Evolutionary conservation across 2,113 vertebrate genomes (phyloP), one percentile per base, ranked within the genome.

Genomic region (Sphyrna mokarran): DNA sequence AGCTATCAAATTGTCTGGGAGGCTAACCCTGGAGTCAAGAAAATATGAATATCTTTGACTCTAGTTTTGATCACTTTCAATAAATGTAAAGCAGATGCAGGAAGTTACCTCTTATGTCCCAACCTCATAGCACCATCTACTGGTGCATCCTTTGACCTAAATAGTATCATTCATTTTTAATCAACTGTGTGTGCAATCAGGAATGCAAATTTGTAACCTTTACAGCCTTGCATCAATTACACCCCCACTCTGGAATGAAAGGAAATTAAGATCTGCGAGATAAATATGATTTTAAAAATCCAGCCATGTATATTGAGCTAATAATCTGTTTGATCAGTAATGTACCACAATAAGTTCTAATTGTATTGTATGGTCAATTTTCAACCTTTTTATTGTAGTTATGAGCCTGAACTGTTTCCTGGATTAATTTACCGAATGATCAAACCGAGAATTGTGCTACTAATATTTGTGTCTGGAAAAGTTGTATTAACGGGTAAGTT

Each of bases 371-470:
- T 72, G 13, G 14, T 72, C 23, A 95, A 40, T 54, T 54, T 68
- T 93, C 33, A 69, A 69, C n/a, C 66, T 95, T 96, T 97, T 33
- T 97, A 95, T 96, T 97, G 37, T 96, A 99, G 99, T 97, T 99
- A 99, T 0, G 99, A 99, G 96, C 99, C 99, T 0, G 99, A 99
- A 97, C 97, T 99, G 96, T 99, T 99, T 97, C 99, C 99, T 96
- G 99, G 99, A 91, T 97, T 99, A 97, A 99, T 99, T 97, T 99
- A 99, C 97, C 98, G 99, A 97, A 99, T 99, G 99, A 99, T 99
- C 97, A 99, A 99, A 96, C 99, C 99, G 96, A 98, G 99, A 98
- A 99, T 99, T 96, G 99, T 99, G 86, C 97, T 99, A 95, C 98
- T 99, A 96, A 99, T 99, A 97, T 99, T 99, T 97, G 99, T 99